Evolutionary conservation across 2,888 invertebrate species (phyloP).

Genomic region (Ecliptopera silaceata): DNA sequence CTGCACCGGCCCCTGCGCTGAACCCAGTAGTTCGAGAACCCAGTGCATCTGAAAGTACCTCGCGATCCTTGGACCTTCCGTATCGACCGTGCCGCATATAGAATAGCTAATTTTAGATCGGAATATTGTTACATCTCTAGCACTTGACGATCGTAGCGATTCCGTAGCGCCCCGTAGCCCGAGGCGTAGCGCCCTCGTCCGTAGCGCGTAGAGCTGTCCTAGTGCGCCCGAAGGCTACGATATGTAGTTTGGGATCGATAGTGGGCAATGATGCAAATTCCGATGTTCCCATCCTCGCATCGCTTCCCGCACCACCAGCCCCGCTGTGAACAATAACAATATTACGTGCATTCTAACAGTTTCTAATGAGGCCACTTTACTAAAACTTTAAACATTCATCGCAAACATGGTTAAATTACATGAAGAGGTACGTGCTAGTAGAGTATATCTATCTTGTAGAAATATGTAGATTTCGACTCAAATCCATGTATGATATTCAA

Average conservation of each 20-base stretch:
- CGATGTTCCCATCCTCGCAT: slow-evolving; percentile 11
- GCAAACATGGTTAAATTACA: slow-evolving; percentile 27
- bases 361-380: slow-evolving; percentile 18
- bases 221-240: slow-evolving; percentile 27
- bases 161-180: slow-evolving; percentile 45
- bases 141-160: slow-evolving; percentile 48
- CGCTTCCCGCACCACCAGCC: slow-evolving; percentile 7
- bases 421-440: slow-evolving; percentile 22
- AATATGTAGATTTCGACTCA: background rate
- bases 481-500: background rate
- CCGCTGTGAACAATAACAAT: slow-evolving; percentile 6
- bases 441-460: slow-evolving; percentile 4
- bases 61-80: slow-evolving; percentile 12
- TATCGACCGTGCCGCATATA: slow-evolving; percentile 29
- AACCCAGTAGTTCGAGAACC: slow-evolving; percentile 20
- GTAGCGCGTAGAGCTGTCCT: slow-evolving; percentile 31
- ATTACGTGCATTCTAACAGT: slow-evolving; percentile 13
- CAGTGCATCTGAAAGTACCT: slow-evolving; percentile 18
- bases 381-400: slow-evolving; percentile 16
- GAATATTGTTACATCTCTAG: slow-evolving; percentile 31
- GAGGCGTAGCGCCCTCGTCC: slow-evolving; percentile 42
- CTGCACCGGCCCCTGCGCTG: slow-evolving; percentile 57
- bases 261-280: slow-evolving; percentile 28
- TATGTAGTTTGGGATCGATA: slow-evolving; percentile 37
- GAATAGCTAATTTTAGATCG: slow-evolving; percentile 29